Conservation (phyloP, 2,113 vertebrate species). For the Butorides virescens region DNA sequence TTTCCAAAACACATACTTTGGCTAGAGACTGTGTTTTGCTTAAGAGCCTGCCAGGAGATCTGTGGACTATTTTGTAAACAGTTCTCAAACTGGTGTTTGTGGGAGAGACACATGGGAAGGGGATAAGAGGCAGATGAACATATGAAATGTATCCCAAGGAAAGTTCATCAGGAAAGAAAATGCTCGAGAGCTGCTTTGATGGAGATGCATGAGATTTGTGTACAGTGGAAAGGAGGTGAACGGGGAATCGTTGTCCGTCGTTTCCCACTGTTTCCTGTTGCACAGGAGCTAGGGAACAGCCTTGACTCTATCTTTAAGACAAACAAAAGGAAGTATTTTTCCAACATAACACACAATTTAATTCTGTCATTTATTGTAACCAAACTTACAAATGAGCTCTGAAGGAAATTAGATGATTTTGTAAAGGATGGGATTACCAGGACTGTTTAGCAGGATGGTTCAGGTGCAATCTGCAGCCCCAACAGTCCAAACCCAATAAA, state of each 20-base stretch:
- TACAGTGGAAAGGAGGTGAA: background rate
- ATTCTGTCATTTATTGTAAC: background rate
- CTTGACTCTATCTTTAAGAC: background rate
- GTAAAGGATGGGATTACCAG: background rate
- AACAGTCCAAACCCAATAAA: background rate
- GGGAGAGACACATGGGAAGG: constrained; percentile 1
- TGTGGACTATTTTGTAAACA: constrained; percentile 48
- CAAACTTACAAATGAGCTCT: background rate
- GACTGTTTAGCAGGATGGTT: background rate
- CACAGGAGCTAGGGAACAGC: background rate
- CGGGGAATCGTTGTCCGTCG: accelerated
- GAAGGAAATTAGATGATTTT: background rate
- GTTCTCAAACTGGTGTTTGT: constrained; percentile 26
- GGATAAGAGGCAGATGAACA: constrained; percentile 33
- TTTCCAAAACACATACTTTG: constrained; percentile 54
- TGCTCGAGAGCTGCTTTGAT: background rate
- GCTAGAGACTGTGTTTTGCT: constrained; percentile 16
- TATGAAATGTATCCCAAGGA: background rate
- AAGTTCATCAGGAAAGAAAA: constrained; percentile 14
- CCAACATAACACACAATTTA: background rate
- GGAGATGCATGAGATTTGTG: background rate
- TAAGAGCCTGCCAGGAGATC: constrained; percentile 37
- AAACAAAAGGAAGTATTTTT: background rate
- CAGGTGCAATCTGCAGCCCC: background rate
- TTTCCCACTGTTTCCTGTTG: background rate